These are phyloP conservation scores for Incurvaria masculella DNA, from an alignment of 2,888 invertebrate genomes.

Conservation along the genomic window DNA sequence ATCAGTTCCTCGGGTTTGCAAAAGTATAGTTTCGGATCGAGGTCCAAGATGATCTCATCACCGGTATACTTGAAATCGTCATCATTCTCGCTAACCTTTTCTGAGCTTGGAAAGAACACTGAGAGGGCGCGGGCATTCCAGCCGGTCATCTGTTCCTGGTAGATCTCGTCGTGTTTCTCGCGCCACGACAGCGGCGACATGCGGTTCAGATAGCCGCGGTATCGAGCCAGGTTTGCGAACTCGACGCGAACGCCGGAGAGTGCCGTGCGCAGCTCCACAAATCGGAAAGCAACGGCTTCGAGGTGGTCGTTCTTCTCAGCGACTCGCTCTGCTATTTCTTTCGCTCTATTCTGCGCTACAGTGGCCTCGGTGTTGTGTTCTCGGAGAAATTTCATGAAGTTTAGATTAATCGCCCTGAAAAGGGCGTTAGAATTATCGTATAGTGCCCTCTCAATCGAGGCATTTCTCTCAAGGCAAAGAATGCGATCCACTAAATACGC, in stretches of 20 bases:
- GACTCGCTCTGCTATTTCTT: background rate
- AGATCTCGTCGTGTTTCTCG: background rate
- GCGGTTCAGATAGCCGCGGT: background rate
- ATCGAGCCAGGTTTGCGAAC: background rate
- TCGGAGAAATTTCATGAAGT: background rate
- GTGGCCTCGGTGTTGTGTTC: background rate
- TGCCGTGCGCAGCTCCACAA: background rate
- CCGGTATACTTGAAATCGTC: too few relatives aligned
- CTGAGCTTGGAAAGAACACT: background rate
- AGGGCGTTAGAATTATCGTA: background rate
- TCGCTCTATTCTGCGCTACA: too few relatives aligned
- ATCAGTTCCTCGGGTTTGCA: constrained; percentile 19
- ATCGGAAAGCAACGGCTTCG: background rate
- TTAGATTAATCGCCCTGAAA: background rate
- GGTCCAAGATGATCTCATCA: background rate
- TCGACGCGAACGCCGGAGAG: background rate
- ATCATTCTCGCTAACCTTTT: background rate
- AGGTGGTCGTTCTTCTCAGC: background rate
- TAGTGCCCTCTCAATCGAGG: background rate
- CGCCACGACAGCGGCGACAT: background rate
- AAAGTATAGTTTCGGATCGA: constrained; percentile 18
- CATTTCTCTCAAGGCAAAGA: constrained; percentile 3
- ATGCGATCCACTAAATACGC: constrained; percentile 23
- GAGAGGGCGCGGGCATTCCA: background rate
- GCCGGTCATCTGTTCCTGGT: background rate